These are phyloP conservation scores for Trypoxylon attenuatum DNA, from an alignment of 2,888 invertebrate genomes.

Conservation along the genomic window DNA sequence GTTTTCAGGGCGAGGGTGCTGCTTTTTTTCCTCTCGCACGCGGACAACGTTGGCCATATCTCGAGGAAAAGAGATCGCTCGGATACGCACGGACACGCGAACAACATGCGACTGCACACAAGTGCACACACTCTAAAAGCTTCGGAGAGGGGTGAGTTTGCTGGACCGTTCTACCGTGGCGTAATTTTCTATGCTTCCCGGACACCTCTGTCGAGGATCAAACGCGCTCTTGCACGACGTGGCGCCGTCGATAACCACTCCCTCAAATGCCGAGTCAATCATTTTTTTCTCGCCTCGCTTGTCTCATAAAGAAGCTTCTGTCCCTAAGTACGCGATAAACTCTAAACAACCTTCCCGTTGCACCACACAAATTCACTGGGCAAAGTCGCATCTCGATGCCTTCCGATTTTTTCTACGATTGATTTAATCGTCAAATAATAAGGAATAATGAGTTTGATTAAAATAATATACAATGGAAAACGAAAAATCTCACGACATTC, in stretches of 20 bases:
- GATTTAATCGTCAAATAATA: too few species aligned
- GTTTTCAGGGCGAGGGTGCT: constrained; percentile 54
- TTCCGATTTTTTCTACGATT: too few species aligned
- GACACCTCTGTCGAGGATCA: constrained; percentile 39
- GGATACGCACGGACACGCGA: not conserved
- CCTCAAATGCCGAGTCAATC: not conserved
- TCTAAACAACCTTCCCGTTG: too few species aligned
- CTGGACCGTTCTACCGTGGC: constrained; percentile 47
- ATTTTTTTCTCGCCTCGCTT: not conserved
- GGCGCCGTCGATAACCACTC: constrained; percentile 2
- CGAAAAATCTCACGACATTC: too few species aligned
- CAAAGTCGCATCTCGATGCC: too few species aligned
- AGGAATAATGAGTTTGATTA: too few species aligned
- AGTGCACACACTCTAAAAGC: too few species aligned
- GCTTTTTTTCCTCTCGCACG: constrained; percentile 40
- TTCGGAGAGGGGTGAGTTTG: too few species aligned
- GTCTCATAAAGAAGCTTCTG: not conserved
- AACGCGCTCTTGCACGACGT: constrained; percentile 24
- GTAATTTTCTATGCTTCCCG: constrained; percentile 49
- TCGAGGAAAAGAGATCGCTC: not conserved
- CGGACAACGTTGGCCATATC: constrained; percentile 2
- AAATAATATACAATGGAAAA: too few species aligned
- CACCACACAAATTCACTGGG: too few species aligned
- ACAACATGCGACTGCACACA: constrained; percentile 13
- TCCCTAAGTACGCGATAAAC: too few species aligned